phyloP scores from a whole-genome alignment of 2,888 invertebrate species.

The Polyommatus iphigenia region DNA sequence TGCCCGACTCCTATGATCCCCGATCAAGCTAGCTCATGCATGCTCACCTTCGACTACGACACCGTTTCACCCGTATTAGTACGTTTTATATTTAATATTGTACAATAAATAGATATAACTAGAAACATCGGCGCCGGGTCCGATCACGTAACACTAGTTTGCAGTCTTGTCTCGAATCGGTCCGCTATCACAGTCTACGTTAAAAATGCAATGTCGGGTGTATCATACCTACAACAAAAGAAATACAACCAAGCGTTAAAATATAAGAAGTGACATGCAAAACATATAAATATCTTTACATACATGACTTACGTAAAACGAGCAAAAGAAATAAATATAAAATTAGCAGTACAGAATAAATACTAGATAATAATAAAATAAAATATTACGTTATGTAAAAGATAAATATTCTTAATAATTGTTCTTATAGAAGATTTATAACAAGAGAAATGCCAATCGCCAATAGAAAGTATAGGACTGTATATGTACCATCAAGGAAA shows the following conservation, averaged over 20 bases:
- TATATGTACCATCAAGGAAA: too few species aligned
- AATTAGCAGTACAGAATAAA: not conserved
- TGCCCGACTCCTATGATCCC: constrained; percentile 40
- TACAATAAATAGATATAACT: constrained; percentile 61
- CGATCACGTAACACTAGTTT: constrained; percentile 62
- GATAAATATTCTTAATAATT: not conserved
- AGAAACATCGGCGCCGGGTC: constrained; percentile 48
- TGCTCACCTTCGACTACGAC: constrained; percentile 55
- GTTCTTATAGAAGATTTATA: not conserved
- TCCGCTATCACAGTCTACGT: constrained; percentile 74
- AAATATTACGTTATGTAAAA: not conserved
- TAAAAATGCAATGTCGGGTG: constrained; percentile 70
- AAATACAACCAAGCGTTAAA: constrained; percentile 70
- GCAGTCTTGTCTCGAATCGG: constrained; percentile 56
- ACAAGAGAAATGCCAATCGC: not conserved
- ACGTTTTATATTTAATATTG: constrained; percentile 44
- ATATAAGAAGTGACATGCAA: constrained; percentile 60
- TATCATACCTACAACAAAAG: constrained; percentile 78
- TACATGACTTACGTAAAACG: not conserved
- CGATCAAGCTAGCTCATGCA: constrained; percentile 63
- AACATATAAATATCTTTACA: constrained; percentile 43
- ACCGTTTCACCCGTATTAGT: constrained; percentile 32
- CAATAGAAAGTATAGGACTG: not conserved
- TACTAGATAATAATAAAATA: not conserved
- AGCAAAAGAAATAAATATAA: constrained; percentile 14